phyloP scores from a whole-genome alignment of 2,888 invertebrate species.

The Eupeodes latifasciatus region DNA sequence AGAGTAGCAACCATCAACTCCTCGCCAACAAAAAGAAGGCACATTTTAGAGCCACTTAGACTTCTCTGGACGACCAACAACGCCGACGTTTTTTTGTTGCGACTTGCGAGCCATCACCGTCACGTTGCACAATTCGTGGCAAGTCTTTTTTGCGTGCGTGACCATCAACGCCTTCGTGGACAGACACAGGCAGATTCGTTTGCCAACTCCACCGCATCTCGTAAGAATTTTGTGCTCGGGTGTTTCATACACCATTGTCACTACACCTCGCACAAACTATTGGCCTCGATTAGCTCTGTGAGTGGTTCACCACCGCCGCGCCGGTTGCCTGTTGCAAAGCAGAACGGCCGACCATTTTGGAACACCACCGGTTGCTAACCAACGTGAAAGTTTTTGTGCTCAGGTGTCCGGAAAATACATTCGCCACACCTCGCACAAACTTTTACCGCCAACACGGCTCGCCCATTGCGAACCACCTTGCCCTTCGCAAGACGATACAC shows the following conservation, averaged over 20 bases:
- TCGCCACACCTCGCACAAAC: too few relatives aligned
- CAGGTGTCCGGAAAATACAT: too few relatives aligned
- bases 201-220: background rate
- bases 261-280: too few relatives aligned
- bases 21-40: background rate
- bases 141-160: too few relatives aligned
- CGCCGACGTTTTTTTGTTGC: background rate
- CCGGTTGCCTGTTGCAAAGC: conserved; percentile 1
- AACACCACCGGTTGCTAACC: background rate
- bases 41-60: background rate
- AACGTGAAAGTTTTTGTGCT: background rate
- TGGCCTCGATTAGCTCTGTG: background rate
- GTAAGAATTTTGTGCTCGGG: background rate
- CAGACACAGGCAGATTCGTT: background rate
- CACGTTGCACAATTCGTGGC: background rate
- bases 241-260: background rate
- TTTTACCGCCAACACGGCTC: too few relatives aligned
- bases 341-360: background rate
- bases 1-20: background rate
- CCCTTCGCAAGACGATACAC: too few relatives aligned
- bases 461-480: background rate
- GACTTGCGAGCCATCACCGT: background rate
- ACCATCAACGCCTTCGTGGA: background rate
- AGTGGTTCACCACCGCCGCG: background rate
- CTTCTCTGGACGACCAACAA: too few relatives aligned